A percentile compares a stretch with the other conserved stretches of the same genome.
phyloP scores from a whole-genome alignment of 1,140 invertebrate genomes.

The Thalassaphorura encarpata region DNA sequence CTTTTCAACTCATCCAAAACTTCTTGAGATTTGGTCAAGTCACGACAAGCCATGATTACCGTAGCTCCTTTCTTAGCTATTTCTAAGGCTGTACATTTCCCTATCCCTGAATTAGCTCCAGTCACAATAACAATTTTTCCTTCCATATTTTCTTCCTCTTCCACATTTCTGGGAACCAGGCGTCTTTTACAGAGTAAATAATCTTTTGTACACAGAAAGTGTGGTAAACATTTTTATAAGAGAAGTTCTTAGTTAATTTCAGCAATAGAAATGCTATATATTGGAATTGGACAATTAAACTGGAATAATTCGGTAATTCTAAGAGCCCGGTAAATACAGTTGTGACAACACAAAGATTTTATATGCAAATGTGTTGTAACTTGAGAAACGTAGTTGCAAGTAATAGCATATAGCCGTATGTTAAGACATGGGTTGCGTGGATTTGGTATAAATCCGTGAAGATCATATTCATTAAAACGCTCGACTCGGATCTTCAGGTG shows the following conservation, averaged over 20 bases:
- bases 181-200: neutral
- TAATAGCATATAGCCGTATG: no score
- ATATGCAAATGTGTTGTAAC: no score
- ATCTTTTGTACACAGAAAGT: neutral
- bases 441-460: no score
- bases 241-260: neutral
- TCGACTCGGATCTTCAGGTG: no score
- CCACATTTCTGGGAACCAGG: constrained; percentile 40
- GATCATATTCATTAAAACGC: no score
- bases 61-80: constrained; percentile 53
- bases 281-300: no score
- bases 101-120: constrained; percentile 69
- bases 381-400: no score
- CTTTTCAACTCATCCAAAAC: constrained; percentile 50
- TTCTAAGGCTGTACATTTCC: constrained; percentile 58
- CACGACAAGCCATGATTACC: constrained; percentile 63
- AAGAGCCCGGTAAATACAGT: no score
- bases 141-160: constrained; percentile 38
- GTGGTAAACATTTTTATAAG: neutral
- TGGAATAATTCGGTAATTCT: no score
- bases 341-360: no score
- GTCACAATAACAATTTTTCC: constrained; percentile 62
- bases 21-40: constrained; percentile 48
- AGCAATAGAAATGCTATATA: neutral
- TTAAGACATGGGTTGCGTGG: no score